Evolutionary conservation across 1,140 invertebrate species (phyloP).

Genomic region (Amyelois transitella): DNA sequence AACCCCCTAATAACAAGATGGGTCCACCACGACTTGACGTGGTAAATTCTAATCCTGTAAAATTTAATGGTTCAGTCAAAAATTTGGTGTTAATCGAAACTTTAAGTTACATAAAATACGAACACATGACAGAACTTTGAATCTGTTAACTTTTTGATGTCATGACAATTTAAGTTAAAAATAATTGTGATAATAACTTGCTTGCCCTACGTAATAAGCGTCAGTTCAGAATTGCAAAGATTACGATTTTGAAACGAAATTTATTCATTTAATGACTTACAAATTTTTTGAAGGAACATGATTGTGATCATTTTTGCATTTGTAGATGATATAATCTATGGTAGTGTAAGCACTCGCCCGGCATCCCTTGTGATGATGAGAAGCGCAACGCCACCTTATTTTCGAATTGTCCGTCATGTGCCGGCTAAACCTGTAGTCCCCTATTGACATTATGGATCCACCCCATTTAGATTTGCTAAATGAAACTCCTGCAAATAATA

Average conservation of each 20-base stretch:
- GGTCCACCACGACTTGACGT: background rate
- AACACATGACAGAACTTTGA: too few relatives aligned
- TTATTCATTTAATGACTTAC: too few relatives aligned
- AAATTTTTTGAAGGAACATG: too few relatives aligned
- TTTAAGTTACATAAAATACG: too few relatives aligned
- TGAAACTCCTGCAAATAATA: background rate
- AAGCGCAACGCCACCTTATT: constrained; percentile 30
- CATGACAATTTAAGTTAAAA: too few relatives aligned
- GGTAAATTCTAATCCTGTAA: background rate
- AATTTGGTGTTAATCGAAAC: too few relatives aligned
- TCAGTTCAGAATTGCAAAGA: too few relatives aligned
- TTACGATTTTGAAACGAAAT: too few relatives aligned
- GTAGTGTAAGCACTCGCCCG: constrained; percentile 11
- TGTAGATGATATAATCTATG: constrained; percentile 10
- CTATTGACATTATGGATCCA: constrained; percentile 5
- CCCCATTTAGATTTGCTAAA: constrained; percentile 17
- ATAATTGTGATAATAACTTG: too few relatives aligned
- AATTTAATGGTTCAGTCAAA: too few relatives aligned
- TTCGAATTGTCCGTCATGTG: constrained; percentile 12
- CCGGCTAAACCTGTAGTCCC: constrained; percentile 17
- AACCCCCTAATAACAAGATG: background rate
- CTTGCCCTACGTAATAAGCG: too few relatives aligned
- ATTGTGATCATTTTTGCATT: constrained; percentile 33
- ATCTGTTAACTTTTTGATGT: too few relatives aligned
- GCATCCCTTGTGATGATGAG: constrained; percentile 26